Percentiles rank a stretch among this genome's conserved stretches.
phyloP scores from a whole-genome alignment of 2,113 vertebrate genomes.

The Boleophthalmus pectinirostris region DNA sequence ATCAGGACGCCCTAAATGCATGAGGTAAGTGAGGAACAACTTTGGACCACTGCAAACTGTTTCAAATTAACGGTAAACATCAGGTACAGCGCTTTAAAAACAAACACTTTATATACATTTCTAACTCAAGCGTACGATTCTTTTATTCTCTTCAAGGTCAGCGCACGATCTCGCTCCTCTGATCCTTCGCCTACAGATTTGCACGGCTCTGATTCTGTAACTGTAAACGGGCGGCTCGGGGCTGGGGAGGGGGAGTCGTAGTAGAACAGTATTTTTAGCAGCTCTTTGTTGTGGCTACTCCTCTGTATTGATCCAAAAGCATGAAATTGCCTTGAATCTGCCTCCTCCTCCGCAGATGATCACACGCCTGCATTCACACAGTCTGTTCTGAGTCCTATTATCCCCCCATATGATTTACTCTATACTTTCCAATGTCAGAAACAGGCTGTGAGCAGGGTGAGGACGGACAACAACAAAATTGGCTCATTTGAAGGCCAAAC shows the following conservation, averaged over 20 bases:
- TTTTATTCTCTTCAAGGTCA: not conserved
- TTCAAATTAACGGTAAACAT: no score
- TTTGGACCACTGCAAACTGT: no score
- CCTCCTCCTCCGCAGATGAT: not conserved
- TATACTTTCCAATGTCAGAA: not conserved
- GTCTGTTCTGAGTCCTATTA: not conserved
- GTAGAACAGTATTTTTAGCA: constrained; percentile 6
- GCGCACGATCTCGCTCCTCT: not conserved
- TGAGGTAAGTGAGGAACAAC: no score
- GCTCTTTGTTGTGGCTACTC: constrained; percentile 11
- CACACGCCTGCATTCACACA: not conserved
- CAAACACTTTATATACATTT: no score
- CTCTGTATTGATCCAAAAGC: constrained; percentile 5
- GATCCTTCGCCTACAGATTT: not conserved
- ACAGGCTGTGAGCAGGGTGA: not conserved
- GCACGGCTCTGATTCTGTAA: not conserved
- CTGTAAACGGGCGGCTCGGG: not conserved
- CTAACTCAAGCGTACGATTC: not conserved
- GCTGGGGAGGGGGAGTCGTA: not conserved
- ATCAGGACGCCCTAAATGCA: no score
- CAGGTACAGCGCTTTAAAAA: not conserved
- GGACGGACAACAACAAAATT: not conserved
- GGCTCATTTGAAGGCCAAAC: not conserved
- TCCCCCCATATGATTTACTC: not conserved
- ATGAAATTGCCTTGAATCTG: constrained; percentile 5